Evolutionary conservation across 2,797 vertebrate genomes (phyloP).

Genomic region (Lindbergichthys nudifrons): DNA sequence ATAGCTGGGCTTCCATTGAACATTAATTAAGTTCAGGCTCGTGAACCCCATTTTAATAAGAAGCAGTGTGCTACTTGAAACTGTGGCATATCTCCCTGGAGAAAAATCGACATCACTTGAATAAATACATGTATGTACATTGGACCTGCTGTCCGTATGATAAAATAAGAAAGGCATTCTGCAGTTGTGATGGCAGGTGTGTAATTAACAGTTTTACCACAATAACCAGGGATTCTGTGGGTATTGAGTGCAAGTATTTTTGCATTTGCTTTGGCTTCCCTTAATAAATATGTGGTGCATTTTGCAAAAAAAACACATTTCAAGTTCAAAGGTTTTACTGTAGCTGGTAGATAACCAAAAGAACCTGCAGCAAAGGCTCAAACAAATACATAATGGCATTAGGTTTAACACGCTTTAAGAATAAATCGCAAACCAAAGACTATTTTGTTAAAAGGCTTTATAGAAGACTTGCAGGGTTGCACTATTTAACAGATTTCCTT

Average conservation of each 20-base stretch:
- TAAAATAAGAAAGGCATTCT: slow-evolving; percentile 14
- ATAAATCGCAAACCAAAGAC: slow-evolving; percentile 1
- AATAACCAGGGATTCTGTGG: not conserved
- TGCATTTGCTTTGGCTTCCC: not conserved
- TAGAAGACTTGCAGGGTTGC: not conserved
- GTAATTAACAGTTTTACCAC: slow-evolving; percentile 4
- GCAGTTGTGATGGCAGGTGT: slow-evolving; percentile 13
- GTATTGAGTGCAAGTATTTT: not conserved
- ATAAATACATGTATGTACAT: slow-evolving; percentile 7
- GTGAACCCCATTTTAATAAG: slow-evolving; percentile 7
- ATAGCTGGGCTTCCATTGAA: slow-evolving; percentile 34
- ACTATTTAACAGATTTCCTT: not conserved
- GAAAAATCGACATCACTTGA: slow-evolving; percentile 1
- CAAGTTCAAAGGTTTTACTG: slow-evolving; percentile 9
- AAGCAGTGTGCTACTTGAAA: slow-evolving; percentile 14
- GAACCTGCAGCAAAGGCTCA: not conserved
- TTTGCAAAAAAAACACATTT: slow-evolving; percentile 12
- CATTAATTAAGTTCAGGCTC: slow-evolving; percentile 18
- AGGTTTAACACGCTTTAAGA: not conserved
- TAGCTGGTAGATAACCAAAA: slow-evolving; percentile 6
- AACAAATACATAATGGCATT: not conserved
- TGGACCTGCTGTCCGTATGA: slow-evolving; percentile 3
- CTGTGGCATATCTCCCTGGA: not conserved
- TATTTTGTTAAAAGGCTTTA: slow-evolving; percentile 16
- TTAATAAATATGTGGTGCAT: not conserved